Evolutionary conservation across 2,888 invertebrate genomes (phyloP).

Genomic region (Lysandra coridon): DNA sequence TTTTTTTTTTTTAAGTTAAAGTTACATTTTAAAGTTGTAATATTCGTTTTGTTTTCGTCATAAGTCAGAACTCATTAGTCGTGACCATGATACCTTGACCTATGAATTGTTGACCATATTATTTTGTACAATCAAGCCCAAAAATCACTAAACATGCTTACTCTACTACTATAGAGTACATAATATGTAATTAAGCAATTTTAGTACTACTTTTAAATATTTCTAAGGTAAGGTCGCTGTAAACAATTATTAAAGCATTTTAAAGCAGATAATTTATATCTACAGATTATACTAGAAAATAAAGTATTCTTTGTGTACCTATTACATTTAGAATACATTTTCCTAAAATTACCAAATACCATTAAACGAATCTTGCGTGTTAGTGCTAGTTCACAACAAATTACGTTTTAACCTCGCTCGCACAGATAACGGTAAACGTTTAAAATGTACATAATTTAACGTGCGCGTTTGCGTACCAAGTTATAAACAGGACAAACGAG

Average conservation of each 20-base stretch:
- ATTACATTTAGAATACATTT: neutral
- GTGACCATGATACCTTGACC: neutral
- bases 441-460: constrained; percentile 24
- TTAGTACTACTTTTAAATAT: neutral
- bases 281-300: too few relatives aligned
- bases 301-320: neutral
- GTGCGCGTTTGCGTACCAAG: neutral
- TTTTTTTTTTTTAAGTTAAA: neutral
- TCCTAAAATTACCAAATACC: neutral
- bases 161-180: too few relatives aligned
- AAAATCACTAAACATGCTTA: neutral
- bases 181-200: too few relatives aligned
- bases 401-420: constrained; percentile 9
- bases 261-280: neutral
- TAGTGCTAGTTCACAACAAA: constrained; percentile 6
- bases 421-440: constrained; percentile 30
- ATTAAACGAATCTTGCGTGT: neutral
- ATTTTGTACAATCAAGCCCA: neutral
- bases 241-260: neutral
- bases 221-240: neutral
- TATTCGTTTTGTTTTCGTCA: neutral
- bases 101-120: constrained; percentile 1
- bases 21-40: neutral
- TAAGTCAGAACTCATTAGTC: neutral
- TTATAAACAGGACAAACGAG: constrained; percentile 12